Evolutionary conservation across 2,888 invertebrate species (phyloP), one percentile per base, ranked within the genome.

Genomic region (Lasioglossum pauxillum): DNA sequence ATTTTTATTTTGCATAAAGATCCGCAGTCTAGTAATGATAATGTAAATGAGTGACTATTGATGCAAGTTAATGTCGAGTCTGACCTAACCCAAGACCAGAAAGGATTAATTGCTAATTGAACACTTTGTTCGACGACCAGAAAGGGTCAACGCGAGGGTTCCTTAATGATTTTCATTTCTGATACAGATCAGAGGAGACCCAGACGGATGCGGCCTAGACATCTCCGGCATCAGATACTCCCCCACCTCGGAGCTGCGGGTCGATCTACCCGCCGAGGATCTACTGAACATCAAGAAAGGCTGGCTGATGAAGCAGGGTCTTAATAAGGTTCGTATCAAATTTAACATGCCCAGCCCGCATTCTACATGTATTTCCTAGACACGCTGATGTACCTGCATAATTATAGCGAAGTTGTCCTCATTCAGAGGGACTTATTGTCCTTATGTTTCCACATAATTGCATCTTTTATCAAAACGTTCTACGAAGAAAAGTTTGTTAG

Each of bases 231-330:
- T 95, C 88, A 95, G 96, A 92, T 96, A 96, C 87, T 96, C 96
- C 10, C 96, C 96, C 16, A 95, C 92, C 91, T 96, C 90, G 94
- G 97, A 96, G 85, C 96, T 97, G 84, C 95, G 97, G 86, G 97
- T 97, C 5, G 97, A 97, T 92, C 95, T 98, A 46, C 97, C 97
- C 8, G 97, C 97, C 0, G 98, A 98, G 94, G 97, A 98, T 92
- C 96, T 98, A 67, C 96, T 98, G 76, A 98, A 98, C 94, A 97
- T 98, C 90, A 98, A 99, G 95, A 99, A 99, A 93, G 99, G 99
- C 23, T 99, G 99, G 99, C 96, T 99, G 44, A 98, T 98, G 96
- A 97, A 98, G 91, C 97, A 97, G 92, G 97, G 97, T 5, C 95
- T 96, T 89, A 96, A 96, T 89, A 96, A 96, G 94, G 96, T 96